Base-by-base conservation (phyloP, 1,140 invertebrate genomes). In the Coboldia fuscipes region DNA sequence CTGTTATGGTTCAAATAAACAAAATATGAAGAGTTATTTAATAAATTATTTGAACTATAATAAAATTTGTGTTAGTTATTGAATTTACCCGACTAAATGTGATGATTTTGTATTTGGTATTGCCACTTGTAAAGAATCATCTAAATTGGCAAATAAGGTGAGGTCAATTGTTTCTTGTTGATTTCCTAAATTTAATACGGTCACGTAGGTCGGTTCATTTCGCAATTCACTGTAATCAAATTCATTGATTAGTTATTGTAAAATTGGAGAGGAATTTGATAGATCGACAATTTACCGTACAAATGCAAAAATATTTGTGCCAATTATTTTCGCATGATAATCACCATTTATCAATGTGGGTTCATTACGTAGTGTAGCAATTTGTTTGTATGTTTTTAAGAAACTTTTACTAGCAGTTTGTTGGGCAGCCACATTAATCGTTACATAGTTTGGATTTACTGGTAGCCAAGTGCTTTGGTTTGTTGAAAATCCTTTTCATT, bases 391-490 rank as follows among this genome's bases (percentile, higher is more conserved):
- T 3, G 62, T 35, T 4, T 53, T 46, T 28, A 56, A 61, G 22
- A 56, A 44, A 35, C 57, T 58, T 6, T 40, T 31, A 0, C 9
- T 0, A 0, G 20, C 35, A 0, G 6, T 30, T 18, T 46, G 51
- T 34, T 62, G 40, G 0, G 33, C 18, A 9, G 39, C 28, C 8
- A 63, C 37, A 41, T 64, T 64, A 3, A 61, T 4, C 0, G 2
- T 17, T 8, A 17, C 12, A 21, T 56, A 60, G 33, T 59, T 53
- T 0, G 4, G 0, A 20, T 59, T 41, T 5, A 68, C 42, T 30
- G 66, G 67, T 7, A 70, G 38, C 67, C 69, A 71, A 3, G 67
- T 62, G 20, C 56, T 16, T 37, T 40, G 9, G 37, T 53, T 0
- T 42, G 54, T 4, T 58, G 64, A 37, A 71, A n/a, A n/a, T n/a